These are phyloP conservation scores for Scolopax bukidnonensis DNA, from an alignment of 2,797 vertebrate species.

Conservation along the genomic window DNA sequence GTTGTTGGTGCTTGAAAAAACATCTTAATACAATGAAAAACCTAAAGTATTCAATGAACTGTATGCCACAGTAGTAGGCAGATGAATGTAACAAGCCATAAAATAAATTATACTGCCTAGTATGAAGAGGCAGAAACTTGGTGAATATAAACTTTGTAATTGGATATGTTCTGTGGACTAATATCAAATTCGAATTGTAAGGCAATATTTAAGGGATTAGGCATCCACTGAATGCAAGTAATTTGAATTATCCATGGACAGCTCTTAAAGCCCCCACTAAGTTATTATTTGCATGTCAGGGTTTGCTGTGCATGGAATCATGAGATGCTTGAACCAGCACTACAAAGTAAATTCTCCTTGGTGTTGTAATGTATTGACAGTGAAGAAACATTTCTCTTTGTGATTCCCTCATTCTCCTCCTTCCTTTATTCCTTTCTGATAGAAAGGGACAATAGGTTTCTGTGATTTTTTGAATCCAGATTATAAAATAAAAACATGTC, in stretches of 20 bases:
- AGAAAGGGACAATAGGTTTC: not conserved
- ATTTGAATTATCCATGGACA: not conserved
- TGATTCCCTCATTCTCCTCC: not conserved
- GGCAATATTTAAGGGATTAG: not conserved
- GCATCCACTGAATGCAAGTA: not conserved
- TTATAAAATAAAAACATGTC: not conserved
- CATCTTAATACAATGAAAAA: not conserved
- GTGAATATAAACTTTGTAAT: not conserved
- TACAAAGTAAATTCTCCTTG: not conserved
- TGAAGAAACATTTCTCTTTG: not conserved
- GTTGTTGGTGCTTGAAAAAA: not conserved
- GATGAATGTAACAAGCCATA: not conserved
- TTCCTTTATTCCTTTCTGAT: not conserved
- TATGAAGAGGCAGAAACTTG: not conserved
- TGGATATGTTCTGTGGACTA: not conserved
- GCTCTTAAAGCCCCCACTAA: not conserved
- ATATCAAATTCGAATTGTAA: not conserved
- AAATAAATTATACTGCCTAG: not conserved
- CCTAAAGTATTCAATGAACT: not conserved
- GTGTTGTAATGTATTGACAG: not conserved
- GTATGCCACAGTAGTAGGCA: not conserved
- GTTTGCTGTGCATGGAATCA: not conserved
- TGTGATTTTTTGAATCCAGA: not conserved
- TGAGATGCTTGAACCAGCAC: not conserved
- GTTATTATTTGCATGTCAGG: not conserved